phyloP scores from a whole-genome alignment of 2,888 invertebrate species.

The Drosophila subquinaria region DNA sequence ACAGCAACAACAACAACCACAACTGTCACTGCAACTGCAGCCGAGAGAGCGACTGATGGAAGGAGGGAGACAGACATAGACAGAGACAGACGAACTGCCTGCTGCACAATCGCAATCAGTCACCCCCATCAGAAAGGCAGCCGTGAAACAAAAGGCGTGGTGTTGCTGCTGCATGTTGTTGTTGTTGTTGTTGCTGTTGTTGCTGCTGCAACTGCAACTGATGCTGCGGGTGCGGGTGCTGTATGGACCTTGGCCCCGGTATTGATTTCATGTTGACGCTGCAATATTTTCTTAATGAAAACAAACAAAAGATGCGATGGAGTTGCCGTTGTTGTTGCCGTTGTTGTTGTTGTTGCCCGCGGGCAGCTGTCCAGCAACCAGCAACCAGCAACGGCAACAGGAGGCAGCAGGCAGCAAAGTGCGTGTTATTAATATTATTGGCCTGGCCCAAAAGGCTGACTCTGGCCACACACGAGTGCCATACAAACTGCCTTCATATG shows the following conservation, averaged over 20 bases:
- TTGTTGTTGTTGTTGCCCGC: slow-evolving; percentile 34
- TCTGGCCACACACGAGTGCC: slow-evolving; percentile 54
- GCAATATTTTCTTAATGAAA: slow-evolving; percentile 82
- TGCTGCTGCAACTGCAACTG: slow-evolving; percentile 37
- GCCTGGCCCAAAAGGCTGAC: slow-evolving; percentile 63
- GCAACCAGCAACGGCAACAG: slow-evolving; percentile 4
- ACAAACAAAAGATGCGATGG: slow-evolving; percentile 75
- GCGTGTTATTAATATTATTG: slow-evolving; percentile 82
- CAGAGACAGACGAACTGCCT: slow-evolving; percentile 41
- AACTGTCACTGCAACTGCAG: slow-evolving; percentile 33
- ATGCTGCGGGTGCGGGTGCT: slow-evolving; percentile 42
- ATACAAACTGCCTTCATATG: slow-evolving; percentile 16
- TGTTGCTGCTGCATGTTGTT: slow-evolving; percentile 33
- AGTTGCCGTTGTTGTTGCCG: slow-evolving; percentile 49
- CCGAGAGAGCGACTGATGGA: slow-evolving; percentile 27
- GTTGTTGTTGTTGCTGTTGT: slow-evolving; percentile 24
- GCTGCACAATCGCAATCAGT: slow-evolving; percentile 77
- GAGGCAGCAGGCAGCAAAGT: slow-evolving; percentile 58
- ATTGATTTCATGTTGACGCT: slow-evolving; percentile 81
- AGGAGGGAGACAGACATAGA: slow-evolving; percentile 7
- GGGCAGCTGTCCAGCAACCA: slow-evolving; percentile 24
- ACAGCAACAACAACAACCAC: slow-evolving; percentile 25
- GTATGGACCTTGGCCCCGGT: slow-evolving; percentile 73
- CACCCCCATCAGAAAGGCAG: slow-evolving; percentile 81
- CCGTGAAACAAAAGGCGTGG: slow-evolving; percentile 74